Base-by-base conservation (phyloP, 2,113 vertebrate species). In the Barbus barbus region DNA sequence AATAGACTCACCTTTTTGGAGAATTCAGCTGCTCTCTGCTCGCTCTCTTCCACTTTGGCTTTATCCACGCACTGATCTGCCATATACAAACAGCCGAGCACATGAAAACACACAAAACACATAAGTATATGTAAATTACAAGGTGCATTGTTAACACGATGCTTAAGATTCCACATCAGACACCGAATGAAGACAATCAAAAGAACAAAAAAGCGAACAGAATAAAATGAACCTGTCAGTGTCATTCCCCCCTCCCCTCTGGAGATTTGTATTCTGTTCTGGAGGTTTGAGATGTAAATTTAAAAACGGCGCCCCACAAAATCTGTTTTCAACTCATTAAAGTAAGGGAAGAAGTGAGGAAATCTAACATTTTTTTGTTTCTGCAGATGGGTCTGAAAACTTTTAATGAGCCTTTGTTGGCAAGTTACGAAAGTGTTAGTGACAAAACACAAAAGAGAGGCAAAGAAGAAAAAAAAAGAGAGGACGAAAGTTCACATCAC, bases 11-110 rank as follows among this genome's bases (percentile, higher is more conserved):
- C 98, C 96, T 98, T 99, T 93, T 96, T 98, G 83, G 97, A 99
- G 94, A 94, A 98, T 87, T 99, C 98, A 4, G 91, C 87, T 77
- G 97, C 97, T 91, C 95, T 99, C 91, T 96, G 95, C 87, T 98
- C 97, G 89, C 97, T 99, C 92, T 98, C 97, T 81, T 99, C 97
- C 84, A 99, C 96, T 92, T 97, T 98, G 86, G 96, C 94, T 93
- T 99, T 99, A 91, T 99, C 96, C 89, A 98, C 97, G 90, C 96
- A 97, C 0, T 95, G 93, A 94, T 98, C 98, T 99, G 89, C 82
- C 56, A 91, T 83, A 44, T 74, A 20, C 5, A 82, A 38, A 14
- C 65, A 79, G 56, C 61, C 38, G 20, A 1, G n/a, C 11, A 41
- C 20, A 77, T 20, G 48, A 63, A 85, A 44, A 83, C 65, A 36